These are phyloP conservation scores for Bradypus variegatus DNA, from an alignment of 2,797 vertebrate species.

Conservation along the genomic window DNA sequence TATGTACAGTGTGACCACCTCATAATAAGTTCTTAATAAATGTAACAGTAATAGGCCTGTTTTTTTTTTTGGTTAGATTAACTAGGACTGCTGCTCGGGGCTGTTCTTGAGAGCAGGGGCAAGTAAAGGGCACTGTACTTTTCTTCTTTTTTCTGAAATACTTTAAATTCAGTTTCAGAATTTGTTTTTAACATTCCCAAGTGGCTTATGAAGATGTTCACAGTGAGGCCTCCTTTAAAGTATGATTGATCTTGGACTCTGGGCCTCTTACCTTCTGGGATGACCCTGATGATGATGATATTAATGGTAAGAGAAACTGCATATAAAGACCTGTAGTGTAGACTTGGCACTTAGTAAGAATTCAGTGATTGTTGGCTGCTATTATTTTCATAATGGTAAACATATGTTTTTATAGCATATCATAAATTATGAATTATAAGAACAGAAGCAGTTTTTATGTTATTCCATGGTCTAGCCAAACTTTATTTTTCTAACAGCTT, in stretches of 20 bases:
- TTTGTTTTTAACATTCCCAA: background rate
- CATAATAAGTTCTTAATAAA: background rate
- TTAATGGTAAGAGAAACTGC: too few relatives aligned
- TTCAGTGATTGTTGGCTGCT: background rate
- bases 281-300: background rate
- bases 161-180: background rate
- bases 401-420: background rate
- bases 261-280: background rate
- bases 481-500: background rate
- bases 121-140: background rate
- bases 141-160: conserved; percentile 30
- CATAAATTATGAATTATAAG: conserved; percentile 5
- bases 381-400: conserved; percentile 13
- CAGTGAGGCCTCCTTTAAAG: conserved; percentile 26
- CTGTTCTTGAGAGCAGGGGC: background rate
- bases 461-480: background rate
- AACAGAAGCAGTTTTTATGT: conserved; percentile 7
- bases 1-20: background rate
- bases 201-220: conserved; percentile 5
- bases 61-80: conserved; percentile 17
- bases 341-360: background rate
- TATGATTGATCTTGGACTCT: background rate
- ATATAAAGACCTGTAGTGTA: background rate
- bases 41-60: background rate
- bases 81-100: background rate